Evolutionary conservation across 2,888 invertebrate genomes (phyloP).

Genomic region (Tetropium fuscum): DNA sequence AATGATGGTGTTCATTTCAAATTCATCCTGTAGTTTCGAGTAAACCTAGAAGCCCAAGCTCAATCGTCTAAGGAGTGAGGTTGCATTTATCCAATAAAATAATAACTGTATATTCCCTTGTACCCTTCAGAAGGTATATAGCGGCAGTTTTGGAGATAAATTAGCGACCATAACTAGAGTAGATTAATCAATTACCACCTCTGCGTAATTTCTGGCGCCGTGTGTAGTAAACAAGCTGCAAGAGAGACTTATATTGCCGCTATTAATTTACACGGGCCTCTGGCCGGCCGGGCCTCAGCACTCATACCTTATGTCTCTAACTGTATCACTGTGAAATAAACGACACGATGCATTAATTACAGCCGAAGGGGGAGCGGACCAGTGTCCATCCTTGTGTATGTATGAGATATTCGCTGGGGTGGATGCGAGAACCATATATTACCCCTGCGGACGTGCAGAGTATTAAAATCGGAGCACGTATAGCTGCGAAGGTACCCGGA

Average conservation of each 20-base stretch:
- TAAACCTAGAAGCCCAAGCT: too few relatives aligned
- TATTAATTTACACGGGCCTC: slow-evolving; percentile 63
- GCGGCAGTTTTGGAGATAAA: slow-evolving; percentile 50
- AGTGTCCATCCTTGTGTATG: slow-evolving; percentile 52
- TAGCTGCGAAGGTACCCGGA: slow-evolving; percentile 7
- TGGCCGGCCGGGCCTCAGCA: slow-evolving; percentile 46
- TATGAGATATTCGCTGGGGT: slow-evolving; percentile 52
- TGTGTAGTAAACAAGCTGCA: slow-evolving; percentile 61
- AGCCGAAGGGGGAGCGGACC: slow-evolving; percentile 23
- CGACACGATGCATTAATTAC: slow-evolving; percentile 64
- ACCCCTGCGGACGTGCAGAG: slow-evolving; percentile 58
- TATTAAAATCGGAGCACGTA: slow-evolving; percentile 70
- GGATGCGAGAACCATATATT: slow-evolving; percentile 52
- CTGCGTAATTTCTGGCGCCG: slow-evolving; percentile 58
- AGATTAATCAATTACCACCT: slow-evolving; percentile 62
- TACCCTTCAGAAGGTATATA: slow-evolving; percentile 27
- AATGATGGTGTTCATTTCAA: too few relatives aligned
- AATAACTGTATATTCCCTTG: slow-evolving; percentile 35
- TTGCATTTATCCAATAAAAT: slow-evolving; percentile 28
- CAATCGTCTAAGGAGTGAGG: too few relatives aligned
- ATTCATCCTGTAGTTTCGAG: too few relatives aligned
- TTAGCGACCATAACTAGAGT: slow-evolving; percentile 56
- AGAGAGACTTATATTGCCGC: slow-evolving; percentile 65
- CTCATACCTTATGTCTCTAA: slow-evolving; percentile 57
- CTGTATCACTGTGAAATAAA: slow-evolving; percentile 63